Percentiles rank a stretch among this genome's conserved stretches.
Evolutionary conservation across 35 echinoderm and acorn worm genomes (phyloP).

Genomic region (Nesometra sesokonis): DNA sequence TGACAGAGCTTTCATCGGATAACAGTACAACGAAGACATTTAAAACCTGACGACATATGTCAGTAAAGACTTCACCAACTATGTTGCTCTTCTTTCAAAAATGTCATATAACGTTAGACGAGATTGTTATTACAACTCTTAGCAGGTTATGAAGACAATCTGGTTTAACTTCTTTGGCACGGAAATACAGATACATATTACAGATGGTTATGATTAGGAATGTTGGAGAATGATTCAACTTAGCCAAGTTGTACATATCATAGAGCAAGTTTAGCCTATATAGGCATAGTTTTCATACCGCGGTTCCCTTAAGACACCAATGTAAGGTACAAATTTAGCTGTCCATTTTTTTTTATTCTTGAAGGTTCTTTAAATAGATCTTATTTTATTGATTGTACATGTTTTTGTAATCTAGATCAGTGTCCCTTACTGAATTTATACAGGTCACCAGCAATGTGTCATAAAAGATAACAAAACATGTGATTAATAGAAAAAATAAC

Average conservation of each 20-base stretch:
- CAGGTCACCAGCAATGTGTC: neutral
- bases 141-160: neutral
- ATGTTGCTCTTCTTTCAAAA: neutral
- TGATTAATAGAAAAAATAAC: no score
- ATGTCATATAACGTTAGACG: neutral
- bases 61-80: neutral
- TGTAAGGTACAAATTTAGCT: neutral
- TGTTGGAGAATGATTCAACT: neutral
- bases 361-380: neutral
- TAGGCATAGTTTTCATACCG: neutral
- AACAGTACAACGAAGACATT: neutral
- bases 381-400: neutral
- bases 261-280: neutral
- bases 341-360: neutral
- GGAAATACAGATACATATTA: neutral
- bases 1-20: neutral
- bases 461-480: neutral
- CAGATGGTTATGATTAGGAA: neutral
- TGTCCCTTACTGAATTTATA: neutral
- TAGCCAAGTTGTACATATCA: neutral
- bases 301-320: neutral
- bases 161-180: neutral
- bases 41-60: neutral
- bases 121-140: neutral
- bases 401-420: neutral